Conservation (phyloP, 2,888 invertebrate genomes). For the Athetis lepigone region DNA sequence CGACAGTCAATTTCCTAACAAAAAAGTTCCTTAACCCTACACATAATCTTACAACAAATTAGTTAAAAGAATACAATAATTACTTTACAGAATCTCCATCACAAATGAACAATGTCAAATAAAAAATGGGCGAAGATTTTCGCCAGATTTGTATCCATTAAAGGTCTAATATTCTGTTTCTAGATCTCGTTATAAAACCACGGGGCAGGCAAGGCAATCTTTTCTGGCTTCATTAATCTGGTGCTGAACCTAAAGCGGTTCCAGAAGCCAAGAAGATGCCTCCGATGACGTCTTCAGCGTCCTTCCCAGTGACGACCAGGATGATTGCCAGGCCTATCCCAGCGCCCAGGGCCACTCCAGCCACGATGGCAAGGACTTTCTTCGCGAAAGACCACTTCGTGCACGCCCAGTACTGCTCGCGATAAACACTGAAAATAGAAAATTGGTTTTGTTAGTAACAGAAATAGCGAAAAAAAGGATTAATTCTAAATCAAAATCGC, state of each 20-base stretch:
- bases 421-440: constrained; percentile 77
- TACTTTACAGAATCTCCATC: constrained; percentile 10
- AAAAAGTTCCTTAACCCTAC: background rate
- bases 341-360: constrained; percentile 80
- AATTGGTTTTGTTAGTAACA: constrained; percentile 11
- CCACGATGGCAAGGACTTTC: constrained; percentile 76
- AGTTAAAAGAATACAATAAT: constrained; percentile 10
- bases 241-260: too few species aligned
- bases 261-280: constrained; percentile 70
- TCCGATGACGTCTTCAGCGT: constrained; percentile 68
- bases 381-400: constrained; percentile 82
- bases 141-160: background rate
- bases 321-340: constrained; percentile 79
- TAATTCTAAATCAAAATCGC: too few species aligned
- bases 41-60: constrained; percentile 10
- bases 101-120: constrained; percentile 14
- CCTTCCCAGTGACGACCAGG: constrained; percentile 61
- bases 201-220: background rate
- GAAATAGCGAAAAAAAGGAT: too few species aligned
- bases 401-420: constrained; percentile 87
- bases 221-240: constrained; percentile 57
- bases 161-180: constrained; percentile 17
- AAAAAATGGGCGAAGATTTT: background rate
- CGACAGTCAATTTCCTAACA: background rate
- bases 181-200: constrained; percentile 16